Evolutionary conservation across 2,797 vertebrate genomes (phyloP).

Genomic region (Microcaecilia unicolor): DNA sequence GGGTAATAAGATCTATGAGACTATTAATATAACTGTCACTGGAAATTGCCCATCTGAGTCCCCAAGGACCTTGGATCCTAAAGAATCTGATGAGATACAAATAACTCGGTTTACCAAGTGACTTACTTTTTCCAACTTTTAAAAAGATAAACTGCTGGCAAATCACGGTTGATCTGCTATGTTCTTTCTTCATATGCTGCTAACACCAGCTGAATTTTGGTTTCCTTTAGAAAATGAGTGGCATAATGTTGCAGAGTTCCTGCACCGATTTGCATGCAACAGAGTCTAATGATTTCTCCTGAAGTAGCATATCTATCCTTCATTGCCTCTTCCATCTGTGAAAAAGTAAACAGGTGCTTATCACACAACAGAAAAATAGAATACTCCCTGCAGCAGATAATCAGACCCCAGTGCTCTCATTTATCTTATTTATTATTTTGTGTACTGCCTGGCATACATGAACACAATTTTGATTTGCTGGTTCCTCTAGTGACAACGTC

Average conservation of each 20-base stretch:
- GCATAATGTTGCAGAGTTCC: conserved; percentile 23
- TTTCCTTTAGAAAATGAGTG: conserved; percentile 4
- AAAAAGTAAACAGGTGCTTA: not conserved
- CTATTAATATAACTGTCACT: not conserved
- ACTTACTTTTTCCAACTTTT: not conserved
- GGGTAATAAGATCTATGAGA: not conserved
- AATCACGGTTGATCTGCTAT: too few species aligned
- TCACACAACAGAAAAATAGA: not conserved
- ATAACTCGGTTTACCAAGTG: not conserved
- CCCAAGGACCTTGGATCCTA: fast-evolving
- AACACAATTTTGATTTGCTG: not conserved
- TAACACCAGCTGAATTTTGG: too few species aligned
- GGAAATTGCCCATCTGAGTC: fast-evolving
- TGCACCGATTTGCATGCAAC: not conserved
- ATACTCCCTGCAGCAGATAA: not conserved
- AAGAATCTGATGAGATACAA: not conserved
- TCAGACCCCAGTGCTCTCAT: not conserved
- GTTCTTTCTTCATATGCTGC: too few species aligned
- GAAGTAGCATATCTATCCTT: not conserved
- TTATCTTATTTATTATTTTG: not conserved
- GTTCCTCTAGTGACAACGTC: not conserved
- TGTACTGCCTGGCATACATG: not conserved
- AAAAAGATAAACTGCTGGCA: not conserved
- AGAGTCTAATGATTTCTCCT: not conserved
- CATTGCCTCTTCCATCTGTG: not conserved